Evolutionary conservation across 1,140 invertebrate species (phyloP), one percentile per base, ranked within the genome.

Genomic region (Venustaconcha ellipsiformis): DNA sequence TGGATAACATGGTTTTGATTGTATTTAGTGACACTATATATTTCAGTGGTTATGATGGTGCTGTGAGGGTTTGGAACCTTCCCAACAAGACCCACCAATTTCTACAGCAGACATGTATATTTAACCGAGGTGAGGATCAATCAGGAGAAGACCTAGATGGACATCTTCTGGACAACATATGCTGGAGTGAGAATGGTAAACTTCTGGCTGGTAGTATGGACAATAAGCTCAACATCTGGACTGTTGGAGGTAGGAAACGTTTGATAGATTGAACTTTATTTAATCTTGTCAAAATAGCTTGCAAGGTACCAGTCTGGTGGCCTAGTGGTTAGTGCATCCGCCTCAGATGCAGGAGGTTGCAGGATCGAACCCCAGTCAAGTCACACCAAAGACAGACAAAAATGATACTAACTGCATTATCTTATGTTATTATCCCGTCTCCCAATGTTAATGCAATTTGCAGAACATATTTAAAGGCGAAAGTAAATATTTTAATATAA

Each of bases 21-120:
- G 37, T 37, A 8, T 37, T 37, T 8, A 37, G 4, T 37, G 37
- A 37, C 37, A 6, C 37, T 37, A 37, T 57, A 66, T 82, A 68
- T 77, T 72, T 18, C 79, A 92, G 92, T 87, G 93, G 92, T 4
- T 92, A 91, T 83, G 93, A 94, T 89, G 92, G 93, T n/a, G 93
- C 92, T n/a, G 91, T 93, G 0, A 83, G 93, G n/a, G 84, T 93
- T 11, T 93, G 93, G 93, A 90, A 80, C 82, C 87, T 89, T 62
- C 88, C 87, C 23, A 88, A 88, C 73, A 88, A 87, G 59, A 87
- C 84, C 18, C 87, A 90, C 56, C 85, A 87, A 59, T 85, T 88
- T 65, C 83, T 93, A 58, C 92, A 93, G 80, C 92, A 92, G 68
- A 93, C 92, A 1, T 88, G 92, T 56, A 90, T 93, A 17, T 93